A percentile compares a stretch with the other conserved stretches of the same genome.
phyloP scores from a whole-genome alignment of 2,888 invertebrate species.

The Panopea generosa region DNA sequence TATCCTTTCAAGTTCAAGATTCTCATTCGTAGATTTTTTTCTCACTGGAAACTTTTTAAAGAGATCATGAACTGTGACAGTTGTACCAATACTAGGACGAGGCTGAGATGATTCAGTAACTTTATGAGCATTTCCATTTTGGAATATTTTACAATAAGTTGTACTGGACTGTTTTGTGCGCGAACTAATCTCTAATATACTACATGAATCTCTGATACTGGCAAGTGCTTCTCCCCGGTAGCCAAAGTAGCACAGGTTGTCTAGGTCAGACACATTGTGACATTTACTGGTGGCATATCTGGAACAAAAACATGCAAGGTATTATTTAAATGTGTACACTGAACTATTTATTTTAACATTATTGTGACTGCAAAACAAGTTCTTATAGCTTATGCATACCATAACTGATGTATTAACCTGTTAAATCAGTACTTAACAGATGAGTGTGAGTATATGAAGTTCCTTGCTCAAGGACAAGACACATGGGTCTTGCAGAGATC shows the following conservation, averaged over 20 bases:
- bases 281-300: slow-evolving; percentile 90
- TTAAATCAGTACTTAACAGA: too few relatives aligned
- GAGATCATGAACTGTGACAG: slow-evolving; percentile 90
- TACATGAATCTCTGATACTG: slow-evolving; percentile 88
- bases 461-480: too few relatives aligned
- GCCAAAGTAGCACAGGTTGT: slow-evolving; percentile 88
- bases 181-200: slow-evolving; percentile 88
- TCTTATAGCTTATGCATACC: too few relatives aligned
- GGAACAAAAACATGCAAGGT: slow-evolving; percentile 45
- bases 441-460: too few relatives aligned
- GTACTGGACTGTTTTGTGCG: slow-evolving; percentile 85
- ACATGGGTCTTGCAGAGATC: too few relatives aligned
- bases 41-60: slow-evolving; percentile 89
- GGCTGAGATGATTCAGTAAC: slow-evolving; percentile 79
- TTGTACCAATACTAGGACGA: slow-evolving; percentile 91
- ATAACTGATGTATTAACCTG: too few relatives aligned
- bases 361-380: too few relatives aligned
- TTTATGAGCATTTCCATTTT: slow-evolving; percentile 86
- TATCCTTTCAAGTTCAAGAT: slow-evolving; percentile 88
- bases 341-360: too few relatives aligned
- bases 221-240: slow-evolving; percentile 90
- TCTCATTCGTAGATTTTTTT: slow-evolving; percentile 87
- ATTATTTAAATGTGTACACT: not conserved
- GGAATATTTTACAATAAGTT: slow-evolving; percentile 88
- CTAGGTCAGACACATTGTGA: slow-evolving; percentile 86